Conservation (phyloP, 2,888 invertebrate species). For the Drosophila falleni region DNA sequence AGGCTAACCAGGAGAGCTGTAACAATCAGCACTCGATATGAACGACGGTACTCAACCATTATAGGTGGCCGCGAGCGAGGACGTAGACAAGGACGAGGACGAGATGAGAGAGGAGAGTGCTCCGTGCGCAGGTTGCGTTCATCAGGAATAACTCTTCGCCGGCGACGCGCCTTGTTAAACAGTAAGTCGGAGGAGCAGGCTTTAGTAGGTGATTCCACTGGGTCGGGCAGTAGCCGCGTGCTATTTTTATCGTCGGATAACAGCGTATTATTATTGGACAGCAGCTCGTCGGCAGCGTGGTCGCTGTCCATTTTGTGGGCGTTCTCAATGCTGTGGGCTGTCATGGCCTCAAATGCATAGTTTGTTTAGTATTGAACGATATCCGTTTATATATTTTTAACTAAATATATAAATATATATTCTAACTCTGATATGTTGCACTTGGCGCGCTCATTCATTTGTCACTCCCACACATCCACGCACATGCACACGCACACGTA, state of each 20-base stretch:
- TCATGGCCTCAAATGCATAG: slow-evolving; percentile 66
- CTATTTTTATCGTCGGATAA: slow-evolving; percentile 21
- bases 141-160: slow-evolving; percentile 53
- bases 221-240: slow-evolving; percentile 40
- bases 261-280: slow-evolving; percentile 22
- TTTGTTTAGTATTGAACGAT: slow-evolving; percentile 37
- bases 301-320: slow-evolving; percentile 58
- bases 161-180: slow-evolving; percentile 67
- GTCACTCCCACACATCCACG: slow-evolving; percentile 17
- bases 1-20: slow-evolving; percentile 69
- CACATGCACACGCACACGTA: slow-evolving; percentile 28
- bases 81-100: slow-evolving; percentile 14
- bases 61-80: slow-evolving; percentile 37
- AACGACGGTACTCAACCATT: slow-evolving; percentile 67
- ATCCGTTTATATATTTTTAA: slow-evolving; percentile 5
- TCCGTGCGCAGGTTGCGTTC: slow-evolving; percentile 11
- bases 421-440: slow-evolving; percentile 69
- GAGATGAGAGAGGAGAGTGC: slow-evolving; percentile 2
- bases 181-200: slow-evolving; percentile 66
- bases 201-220: slow-evolving; percentile 36
- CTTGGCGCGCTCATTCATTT: slow-evolving; percentile 73
- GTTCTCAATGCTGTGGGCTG: slow-evolving; percentile 42
- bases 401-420: slow-evolving; percentile 22
- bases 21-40: slow-evolving; percentile 74
- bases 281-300: slow-evolving; percentile 35